Evolutionary conservation across 2,888 invertebrate species (phyloP), one percentile per base, ranked within the genome.

Genomic region (Phania funesta): DNA sequence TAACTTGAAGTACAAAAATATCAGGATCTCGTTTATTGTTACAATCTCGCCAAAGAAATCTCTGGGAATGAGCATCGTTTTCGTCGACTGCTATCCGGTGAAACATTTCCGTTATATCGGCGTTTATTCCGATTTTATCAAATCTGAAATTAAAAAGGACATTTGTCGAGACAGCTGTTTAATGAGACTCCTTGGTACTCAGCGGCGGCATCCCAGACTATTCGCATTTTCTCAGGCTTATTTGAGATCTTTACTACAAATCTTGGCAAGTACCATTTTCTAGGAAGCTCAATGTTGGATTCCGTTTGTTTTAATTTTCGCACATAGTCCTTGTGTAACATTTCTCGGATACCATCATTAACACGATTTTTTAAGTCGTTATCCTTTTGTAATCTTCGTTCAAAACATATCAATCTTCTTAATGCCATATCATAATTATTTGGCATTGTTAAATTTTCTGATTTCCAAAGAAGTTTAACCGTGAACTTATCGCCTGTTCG

Each of bases 141-240:
- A 88, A 86, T 44, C 90, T 74, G 74, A 91, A 91, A 1, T 88
- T 86, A 73, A 89, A 85, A 48, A 90, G 70, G 0, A 90, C 87
- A 1, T 89, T 88, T 0, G 86, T 80, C 22, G 91, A 73, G 65
- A 11, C 79, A 29, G 18, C 85, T 85, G 65, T 89, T 89, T 22
- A 89, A 64, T 4, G 85, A 85, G 1, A 85, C 58, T 3, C 87
- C 87, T 11, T 85, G 46, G 38, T 65, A 32, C 41, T 82, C 54
- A 0, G 87, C 87, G n/a, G n/a, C n/a, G n/a, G n/a, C n/a, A n/a
- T n/a, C n/a, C n/a, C n/a, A n/a, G n/a, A n/a, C n/a, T n/a, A 88
- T 18, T 44, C 87, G 78, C 1, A 86, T 73, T 64, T 85, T 84
- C 13, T 84, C 82, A 16, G 84, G 84, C 56, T 88, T 88, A 16